Base-by-base conservation (phyloP, 2,797 vertebrate species). In the Artibeus jamaicensis region DNA sequence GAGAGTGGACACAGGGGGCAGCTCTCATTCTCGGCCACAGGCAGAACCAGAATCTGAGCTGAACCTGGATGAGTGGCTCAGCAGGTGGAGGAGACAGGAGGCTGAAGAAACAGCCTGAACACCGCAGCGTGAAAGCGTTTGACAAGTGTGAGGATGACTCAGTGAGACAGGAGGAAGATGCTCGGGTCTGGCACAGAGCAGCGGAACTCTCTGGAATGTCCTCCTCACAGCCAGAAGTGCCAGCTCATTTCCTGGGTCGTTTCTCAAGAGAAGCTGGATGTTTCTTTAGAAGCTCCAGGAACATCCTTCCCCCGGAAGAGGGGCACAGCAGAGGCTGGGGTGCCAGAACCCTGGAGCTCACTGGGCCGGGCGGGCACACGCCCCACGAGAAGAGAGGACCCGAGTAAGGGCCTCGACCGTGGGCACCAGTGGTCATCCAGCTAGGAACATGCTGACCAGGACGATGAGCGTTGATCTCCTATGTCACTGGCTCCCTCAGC, bases 351-450 rank as follows among this genome's bases (percentile, higher is more conserved):
- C 3, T 2, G 59, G 18, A 29, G 9, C 21, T 78, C 10, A 0
- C 19, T 44, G 6, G 70, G 18, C 37, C 5, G 0, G 14, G 24
- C 6, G 9, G 44, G 24, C 15, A 78, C 46, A 18, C 29, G 11
- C n/a, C 9, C 1, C 21, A 8, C 5, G 1, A 29, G 24, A 42
- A 4, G 1, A 50, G 0, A 57, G 32, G 50, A 42, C 16, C 5
- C 5, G 4, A 74, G 32, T 16, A 34, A 68, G 71, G 57, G 32
- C 48, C 3, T 24, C 44, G 15, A 14, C 55, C 3, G 1, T 24
- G 55, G 67, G 32, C 26, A 11, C 39, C 74, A 24, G 57, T n/a
- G 37, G 77, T 39, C 70, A 76, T 48, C 79, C 67, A 42, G 14
- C 32, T 6, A 8, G 79, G 79, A 74, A 65, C 48, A 21, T 26